Conservation (phyloP, 2,113 vertebrate genomes). For the Stegastes partitus region DNA sequence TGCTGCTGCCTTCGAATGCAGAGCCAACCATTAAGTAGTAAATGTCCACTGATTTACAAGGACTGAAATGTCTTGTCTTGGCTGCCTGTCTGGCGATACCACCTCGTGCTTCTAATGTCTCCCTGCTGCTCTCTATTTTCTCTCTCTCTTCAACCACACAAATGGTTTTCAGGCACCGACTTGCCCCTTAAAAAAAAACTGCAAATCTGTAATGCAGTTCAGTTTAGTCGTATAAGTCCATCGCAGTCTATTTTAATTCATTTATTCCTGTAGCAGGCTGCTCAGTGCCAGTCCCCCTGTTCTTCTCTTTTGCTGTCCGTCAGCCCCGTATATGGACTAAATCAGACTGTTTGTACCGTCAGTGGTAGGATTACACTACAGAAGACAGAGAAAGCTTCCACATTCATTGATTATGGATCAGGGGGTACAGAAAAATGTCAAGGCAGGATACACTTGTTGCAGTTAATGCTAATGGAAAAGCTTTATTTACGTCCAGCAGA, state of each 20-base stretch:
- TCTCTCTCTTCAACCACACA: not conserved
- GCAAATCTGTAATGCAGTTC: slow-evolving; percentile 30
- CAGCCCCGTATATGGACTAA: not conserved
- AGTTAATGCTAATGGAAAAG: not conserved
- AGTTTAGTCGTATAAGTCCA: slow-evolving; percentile 5
- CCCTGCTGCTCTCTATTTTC: not conserved
- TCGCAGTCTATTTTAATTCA: slow-evolving; percentile 27
- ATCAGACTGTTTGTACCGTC: slow-evolving; percentile 16
- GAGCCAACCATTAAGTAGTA: slow-evolving; percentile 40
- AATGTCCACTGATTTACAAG: slow-evolving; percentile 54
- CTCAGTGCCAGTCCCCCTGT: not conserved
- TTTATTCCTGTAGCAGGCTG: slow-evolving; percentile 14
- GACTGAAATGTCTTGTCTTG: slow-evolving; percentile 55
- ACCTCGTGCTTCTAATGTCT: slow-evolving; percentile 19
- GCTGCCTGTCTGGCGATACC: slow-evolving; percentile 33
- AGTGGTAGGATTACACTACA: slow-evolving; percentile 5
- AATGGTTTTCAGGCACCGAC: slow-evolving; percentile 15
- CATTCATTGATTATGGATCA: not conserved
- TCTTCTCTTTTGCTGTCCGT: slow-evolving; percentile 1
- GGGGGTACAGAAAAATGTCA: slow-evolving; percentile 2
- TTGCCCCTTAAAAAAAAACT: not conserved
- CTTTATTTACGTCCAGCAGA: not conserved
- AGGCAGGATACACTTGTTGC: not conserved
- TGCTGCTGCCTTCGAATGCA: slow-evolving; percentile 4
- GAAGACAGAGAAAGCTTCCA: not conserved